Evolutionary conservation across 2,797 vertebrate genomes (phyloP), one percentile per base, ranked within the genome.

Genomic region (Sebastiscus tertius): DNA sequence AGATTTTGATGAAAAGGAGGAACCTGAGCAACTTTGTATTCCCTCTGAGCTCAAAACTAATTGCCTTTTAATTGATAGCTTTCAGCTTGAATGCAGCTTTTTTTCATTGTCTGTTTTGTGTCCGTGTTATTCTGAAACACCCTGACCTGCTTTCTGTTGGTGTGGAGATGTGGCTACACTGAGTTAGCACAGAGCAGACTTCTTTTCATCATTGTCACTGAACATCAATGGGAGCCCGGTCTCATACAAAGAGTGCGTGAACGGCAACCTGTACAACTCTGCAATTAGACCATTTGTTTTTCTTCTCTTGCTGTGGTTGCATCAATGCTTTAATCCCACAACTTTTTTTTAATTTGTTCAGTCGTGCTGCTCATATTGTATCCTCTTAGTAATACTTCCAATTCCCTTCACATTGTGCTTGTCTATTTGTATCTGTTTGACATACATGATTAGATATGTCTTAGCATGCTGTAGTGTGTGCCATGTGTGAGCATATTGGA

Each of bases 41-140:
- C 72, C 76, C 71, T 64, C 58, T 4, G 75, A 81, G 77, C 71
- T 55, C 46, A 27, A 62, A 79, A 63, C 71, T 77, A 84, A 87
- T 86, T 83, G 70, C 49, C 68, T 78, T 83, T 89, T 86, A 86
- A 87, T 84, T 82, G 78, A 85, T 83, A 42, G 24, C 55, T 82
- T 72, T 83, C 49, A 79, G 80, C 73, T 72, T 77, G 27, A 82
- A 66, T 83, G 78, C 49, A 16, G 42, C 69, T 76, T 67, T 26
- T 79, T 79, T 76, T 78, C 39, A 36, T 64, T 27, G 36, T 24
- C n/a, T 75, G n/a, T 27, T 67, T 55, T 31, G 0, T 42, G 39
- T 42, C 39, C 0, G 6, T 42, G 39, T 59, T 62, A 36, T 77
- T 77, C 58, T 58, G 36, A 72, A 64, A 58, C 31, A 26, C 8